phyloP scores from a whole-genome alignment of 2,888 invertebrate species.

The Ophion costatus region DNA sequence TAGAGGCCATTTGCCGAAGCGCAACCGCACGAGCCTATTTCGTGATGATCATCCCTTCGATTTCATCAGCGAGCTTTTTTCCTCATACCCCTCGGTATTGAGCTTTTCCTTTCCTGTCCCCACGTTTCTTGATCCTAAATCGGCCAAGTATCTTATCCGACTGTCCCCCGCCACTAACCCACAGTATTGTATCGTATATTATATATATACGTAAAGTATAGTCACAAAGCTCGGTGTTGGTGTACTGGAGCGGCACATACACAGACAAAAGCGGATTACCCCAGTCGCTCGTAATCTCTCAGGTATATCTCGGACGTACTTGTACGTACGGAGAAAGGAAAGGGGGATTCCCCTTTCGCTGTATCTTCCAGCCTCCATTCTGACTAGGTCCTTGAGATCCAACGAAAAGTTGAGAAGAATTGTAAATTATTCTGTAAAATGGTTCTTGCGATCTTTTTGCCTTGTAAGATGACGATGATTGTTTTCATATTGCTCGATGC shows the following conservation, averaged over 20 bases:
- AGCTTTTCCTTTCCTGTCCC: slow-evolving; percentile 7
- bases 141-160: slow-evolving; percentile 45
- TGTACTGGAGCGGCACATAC: slow-evolving; percentile 17
- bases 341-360: not conserved
- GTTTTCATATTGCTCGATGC: slow-evolving; percentile 3
- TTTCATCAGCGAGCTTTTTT: slow-evolving; percentile 23
- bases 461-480: not conserved
- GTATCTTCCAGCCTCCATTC: slow-evolving; percentile 18
- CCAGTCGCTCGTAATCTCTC: slow-evolving; percentile 58
- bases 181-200: slow-evolving; percentile 22
- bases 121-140: slow-evolving; percentile 26
- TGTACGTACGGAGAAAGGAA: not conserved
- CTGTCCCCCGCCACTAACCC: slow-evolving; percentile 4
- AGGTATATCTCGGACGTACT: slow-evolving; percentile 38
- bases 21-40: slow-evolving; percentile 28
- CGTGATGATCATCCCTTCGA: slow-evolving; percentile 51
- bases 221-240: slow-evolving; percentile 32
- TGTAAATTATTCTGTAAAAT: slow-evolving; percentile 3
- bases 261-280: slow-evolving; percentile 58
- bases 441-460: not conserved
- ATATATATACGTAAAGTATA: slow-evolving; percentile 42
- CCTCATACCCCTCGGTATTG: not conserved
- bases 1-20: slow-evolving; percentile 24
- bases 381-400: slow-evolving; percentile 2
- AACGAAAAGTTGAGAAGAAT: slow-evolving; percentile 1